Base-by-base conservation (phyloP, 2,888 invertebrate genomes). In the Bembecia ichneumoniformis region DNA sequence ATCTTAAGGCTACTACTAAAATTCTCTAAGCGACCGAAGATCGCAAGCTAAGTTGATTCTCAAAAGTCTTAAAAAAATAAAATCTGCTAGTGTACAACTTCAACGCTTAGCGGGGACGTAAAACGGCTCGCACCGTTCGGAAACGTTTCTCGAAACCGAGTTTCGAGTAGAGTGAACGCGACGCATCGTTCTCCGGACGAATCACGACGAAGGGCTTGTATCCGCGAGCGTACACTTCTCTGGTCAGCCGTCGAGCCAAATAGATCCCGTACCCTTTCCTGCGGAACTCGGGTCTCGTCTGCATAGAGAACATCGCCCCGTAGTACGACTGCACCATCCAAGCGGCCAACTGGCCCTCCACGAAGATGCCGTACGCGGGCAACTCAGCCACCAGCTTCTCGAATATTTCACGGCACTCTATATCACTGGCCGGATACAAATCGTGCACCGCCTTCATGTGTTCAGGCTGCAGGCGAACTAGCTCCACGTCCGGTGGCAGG, bases 311-410 rank as follows among this genome's bases (percentile, higher is more conserved):
- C 95, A 95, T 95, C 55, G 95, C 95, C 17, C 95, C 95, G 77
- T 95, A 95, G 80, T 95, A 95, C 15, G 94, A 94, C 76, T 95
- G 95, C 47, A 95, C 93, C 95, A 95, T 95, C 95, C 95, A 95
- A 20, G 95, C 95, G 35, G 94, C 95, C 56, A 95, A 83, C 63
- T 92, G 90, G 47, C 93, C 93, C 50, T 89, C 89, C 66, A 89
- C 91, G 77, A 95, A 95, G 56, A 95, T 91, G 36, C 95, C 95
- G 73, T 93, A 93, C 14, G 94, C 95, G 9, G 95, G 94, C 58
- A 95, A 87, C 66, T 91, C 91, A 51, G 90, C 90, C 54, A 95
- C 93, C 53, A 95, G 88, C 77, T 92, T 92, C 70, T 94, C 92
- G 77, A 95, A 95, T 49, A 95, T 90, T 74, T 94, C 93, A 58